Percentiles rank a stretch among this genome's conserved stretches.
Evolutionary conservation across 1,140 invertebrate genomes (phyloP).

Genomic region (Drosophila fuyamai): DNA sequence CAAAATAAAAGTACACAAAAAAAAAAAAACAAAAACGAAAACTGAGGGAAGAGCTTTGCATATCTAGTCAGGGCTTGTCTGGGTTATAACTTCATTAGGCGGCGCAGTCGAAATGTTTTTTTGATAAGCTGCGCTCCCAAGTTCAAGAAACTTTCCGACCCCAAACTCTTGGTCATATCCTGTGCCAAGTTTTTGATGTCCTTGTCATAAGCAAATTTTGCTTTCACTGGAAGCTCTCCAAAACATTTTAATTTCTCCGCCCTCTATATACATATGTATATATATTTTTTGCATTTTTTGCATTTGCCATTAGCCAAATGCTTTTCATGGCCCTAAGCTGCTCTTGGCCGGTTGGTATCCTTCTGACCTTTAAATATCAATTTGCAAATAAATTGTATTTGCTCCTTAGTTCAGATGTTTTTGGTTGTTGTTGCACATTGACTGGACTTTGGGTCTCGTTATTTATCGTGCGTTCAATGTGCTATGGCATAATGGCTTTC

Average conservation of each 20-base stretch:
- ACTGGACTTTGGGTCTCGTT: constrained; percentile 38
- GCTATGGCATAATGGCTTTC: constrained; percentile 74
- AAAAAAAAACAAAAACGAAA: constrained; percentile 12
- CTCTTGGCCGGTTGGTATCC: constrained; percentile 18
- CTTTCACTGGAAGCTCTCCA: constrained; percentile 45
- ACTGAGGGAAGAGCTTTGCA: constrained; percentile 23
- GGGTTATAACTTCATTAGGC: constrained; percentile 72
- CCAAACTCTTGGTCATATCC: neutral
- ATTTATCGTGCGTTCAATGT: constrained; percentile 74
- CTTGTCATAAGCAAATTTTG: constrained; percentile 48
- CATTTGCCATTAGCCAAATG: constrained; percentile 53
- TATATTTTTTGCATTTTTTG: constrained; percentile 23
- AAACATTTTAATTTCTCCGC: constrained; percentile 62
- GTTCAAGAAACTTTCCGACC: constrained; percentile 49
- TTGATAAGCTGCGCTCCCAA: constrained; percentile 45
- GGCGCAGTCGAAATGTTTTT: constrained; percentile 46
- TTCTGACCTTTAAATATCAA: constrained; percentile 79
- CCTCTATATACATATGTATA: constrained; percentile 16
- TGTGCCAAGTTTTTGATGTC: constrained; percentile 32
- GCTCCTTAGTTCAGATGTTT: constrained; percentile 26
- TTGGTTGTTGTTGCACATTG: constrained; percentile 15
- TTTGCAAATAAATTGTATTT: constrained; percentile 82
- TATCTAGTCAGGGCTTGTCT: constrained; percentile 39
- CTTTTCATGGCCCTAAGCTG: constrained; percentile 24
- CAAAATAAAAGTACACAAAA: constrained; percentile 48